Evolutionary conservation across 2,888 invertebrate species (phyloP), one percentile per base, ranked within the genome.

Genomic region (Ophion costatus): DNA sequence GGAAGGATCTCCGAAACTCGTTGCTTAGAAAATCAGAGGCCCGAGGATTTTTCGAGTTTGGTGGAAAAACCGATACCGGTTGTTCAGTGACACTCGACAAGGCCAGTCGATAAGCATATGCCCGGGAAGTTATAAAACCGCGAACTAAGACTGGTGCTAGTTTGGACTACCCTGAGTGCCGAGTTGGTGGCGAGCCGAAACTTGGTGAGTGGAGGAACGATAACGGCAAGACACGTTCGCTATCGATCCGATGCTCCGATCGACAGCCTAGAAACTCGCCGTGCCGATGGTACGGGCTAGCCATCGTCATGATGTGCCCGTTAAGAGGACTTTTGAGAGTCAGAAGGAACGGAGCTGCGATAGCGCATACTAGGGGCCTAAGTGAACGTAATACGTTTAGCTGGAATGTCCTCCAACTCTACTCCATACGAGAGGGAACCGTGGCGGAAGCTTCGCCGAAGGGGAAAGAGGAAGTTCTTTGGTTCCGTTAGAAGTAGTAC

Each of bases 311-410:
- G 56, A 45, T 63, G 89, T 90, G 90, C 91, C 91, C 91, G 92
- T 92, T 92, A 91, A 22, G 42, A 78, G 67, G 42, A 77, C 71
- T 78, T 80, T 67, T 77, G 66, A 67, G 59, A 57, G 69, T 61
- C 66, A 63, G 66, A 24, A 78, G 64, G 74, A 79, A 66, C 64
- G 38, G 11, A 17, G 45, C n/a, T 17, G 33, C 88, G n/a, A 85
- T 86, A 75, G 87, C 89, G 89, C 90, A 91, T 91, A 92, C 91
- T 92, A 91, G 91, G 85, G 90, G 90, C 88, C 90, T 90, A 91
- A 92, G 92, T 91, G 91, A 91, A 91, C 91, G 90, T 92, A 92
- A 92, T 92, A 92, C 91, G 90, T 92, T 92, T 90, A 92, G 88
- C 88, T 83, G 87, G 88, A 90, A 90, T 89, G 91, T 88, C 89